Base-by-base conservation (phyloP, 2,888 invertebrate genomes). In the Anthoptus insignis region DNA sequence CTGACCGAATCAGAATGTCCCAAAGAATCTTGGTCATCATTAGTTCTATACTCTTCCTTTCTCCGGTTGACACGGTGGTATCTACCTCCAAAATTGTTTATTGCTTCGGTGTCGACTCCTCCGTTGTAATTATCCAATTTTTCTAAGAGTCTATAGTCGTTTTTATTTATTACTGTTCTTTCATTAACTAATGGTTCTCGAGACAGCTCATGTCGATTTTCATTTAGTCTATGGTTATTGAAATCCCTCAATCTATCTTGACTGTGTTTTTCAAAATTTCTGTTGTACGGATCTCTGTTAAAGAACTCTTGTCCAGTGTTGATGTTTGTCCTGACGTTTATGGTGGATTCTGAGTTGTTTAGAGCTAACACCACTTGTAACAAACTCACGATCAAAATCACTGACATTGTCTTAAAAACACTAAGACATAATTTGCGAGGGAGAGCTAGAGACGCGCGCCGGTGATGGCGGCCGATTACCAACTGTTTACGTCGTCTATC, bases 401-500 rank as follows among this genome's bases (percentile, higher is more conserved):
- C 16, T 39, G 39, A 16, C 39, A 39, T 39, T 39, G 14, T 39
- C 39, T 16, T 16, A 8, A 4, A 16, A 39, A 13, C 39, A 39
- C 39, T 39, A 16, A 16, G 13, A 39, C 16, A 39, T 39, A 39
- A 16, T 39, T 39, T 7, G 39, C 2, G 3, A n/a, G 4, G 39
- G 16, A 39, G 14, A 39, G 14, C 14, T 14, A 19, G 53, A 53
- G 21, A 53, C 53, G 34, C 19, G 34, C 21, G 34, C 34, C 27
- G 19, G 19, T 13, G 21, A 34, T 34, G 53, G 53, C 34, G 21
- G 34, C 53, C 53, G 53, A 19, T 34, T 21, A 11, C 16, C 9
- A 16, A 53, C 53, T 53, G 53, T 53, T 53, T 53, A 34, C 53
- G 21, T 7, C 34, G 29, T 14, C 39, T 39, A 39, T 39, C 39